phyloP scores from a whole-genome alignment of 2,113 vertebrate species.

The Rhizomys pruinosus region DNA sequence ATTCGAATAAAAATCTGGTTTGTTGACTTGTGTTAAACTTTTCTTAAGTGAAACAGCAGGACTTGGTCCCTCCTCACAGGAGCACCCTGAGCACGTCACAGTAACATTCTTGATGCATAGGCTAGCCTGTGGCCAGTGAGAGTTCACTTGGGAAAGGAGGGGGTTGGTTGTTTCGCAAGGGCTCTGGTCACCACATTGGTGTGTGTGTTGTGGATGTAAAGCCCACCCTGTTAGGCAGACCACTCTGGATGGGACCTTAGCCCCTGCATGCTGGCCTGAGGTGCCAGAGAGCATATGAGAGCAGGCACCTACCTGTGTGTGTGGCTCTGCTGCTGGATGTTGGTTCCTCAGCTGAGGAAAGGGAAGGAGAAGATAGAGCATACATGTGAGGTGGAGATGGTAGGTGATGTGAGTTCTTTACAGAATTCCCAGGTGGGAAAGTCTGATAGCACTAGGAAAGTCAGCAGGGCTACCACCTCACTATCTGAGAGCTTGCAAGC shows the following conservation, averaged over 20 bases:
- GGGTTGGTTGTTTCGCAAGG: not conserved
- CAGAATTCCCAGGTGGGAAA: not conserved
- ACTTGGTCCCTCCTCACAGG: not conserved
- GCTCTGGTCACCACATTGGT: not conserved
- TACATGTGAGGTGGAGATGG: accelerated
- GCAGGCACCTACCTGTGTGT: accelerated
- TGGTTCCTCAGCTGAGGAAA: no score
- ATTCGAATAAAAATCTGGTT: not conserved
- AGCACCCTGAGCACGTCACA: accelerated
- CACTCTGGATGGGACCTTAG: not conserved
- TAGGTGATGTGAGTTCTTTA: not conserved
- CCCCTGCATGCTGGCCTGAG: not conserved
- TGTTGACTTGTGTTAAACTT: not conserved
- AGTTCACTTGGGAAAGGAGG: not conserved
- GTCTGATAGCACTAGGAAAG: not conserved
- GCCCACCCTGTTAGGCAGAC: not conserved
- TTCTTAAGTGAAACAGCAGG: not conserved
- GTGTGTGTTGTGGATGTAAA: not conserved
- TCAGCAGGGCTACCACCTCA: accelerated
- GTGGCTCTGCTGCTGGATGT: not conserved
- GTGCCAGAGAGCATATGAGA: no score
- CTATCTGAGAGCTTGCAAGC: not conserved
- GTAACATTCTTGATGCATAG: not conserved
- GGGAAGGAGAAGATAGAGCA: not conserved
- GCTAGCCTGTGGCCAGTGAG: not conserved